Conservation (phyloP, 2,113 vertebrate genomes). For the Marmota flaviventris region DNA sequence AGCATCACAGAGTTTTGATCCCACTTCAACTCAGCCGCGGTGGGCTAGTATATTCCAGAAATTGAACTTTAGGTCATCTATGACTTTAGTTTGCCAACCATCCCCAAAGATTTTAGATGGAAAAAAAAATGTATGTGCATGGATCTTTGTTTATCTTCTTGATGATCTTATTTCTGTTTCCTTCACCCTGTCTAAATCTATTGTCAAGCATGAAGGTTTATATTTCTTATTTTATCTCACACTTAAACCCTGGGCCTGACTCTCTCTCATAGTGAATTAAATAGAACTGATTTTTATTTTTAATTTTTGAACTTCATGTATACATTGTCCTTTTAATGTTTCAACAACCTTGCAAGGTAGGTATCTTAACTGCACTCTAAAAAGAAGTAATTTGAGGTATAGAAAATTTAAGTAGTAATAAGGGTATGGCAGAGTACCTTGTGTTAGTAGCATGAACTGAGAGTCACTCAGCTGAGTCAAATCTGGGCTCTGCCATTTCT, state of each 20-base stretch:
- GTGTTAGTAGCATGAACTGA: neutral
- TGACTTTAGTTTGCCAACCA: neutral
- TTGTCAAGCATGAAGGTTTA: slow-evolving; percentile 10
- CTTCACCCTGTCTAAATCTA: slow-evolving; percentile 25
- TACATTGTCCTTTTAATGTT: slow-evolving; percentile 7
- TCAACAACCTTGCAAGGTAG: neutral
- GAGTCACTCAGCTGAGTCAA: neutral
- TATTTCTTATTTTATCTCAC: slow-evolving; percentile 58
- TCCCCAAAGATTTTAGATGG: neutral
- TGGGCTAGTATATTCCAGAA: slow-evolving; percentile 30
- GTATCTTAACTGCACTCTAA: slow-evolving; percentile 38
- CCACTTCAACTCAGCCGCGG: slow-evolving; percentile 6
- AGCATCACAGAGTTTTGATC: slow-evolving; percentile 41
- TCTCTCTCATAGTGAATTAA: slow-evolving; percentile 42
- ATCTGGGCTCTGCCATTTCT: neutral
- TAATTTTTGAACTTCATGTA: slow-evolving; percentile 25
- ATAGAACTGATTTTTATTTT: neutral
- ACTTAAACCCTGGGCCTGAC: neutral
- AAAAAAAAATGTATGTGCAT: slow-evolving; percentile 52
- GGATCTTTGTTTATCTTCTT: slow-evolving; percentile 43
- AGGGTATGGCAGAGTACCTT: neutral
- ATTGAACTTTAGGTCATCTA: neutral
- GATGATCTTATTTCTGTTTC: neutral
- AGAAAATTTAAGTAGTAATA: neutral
- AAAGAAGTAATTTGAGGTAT: neutral